A percentile compares a stretch with the other conserved stretches of the same genome.
phyloP scores from a whole-genome alignment of 2,797 vertebrate species.

The Liparis tanakae region DNA sequence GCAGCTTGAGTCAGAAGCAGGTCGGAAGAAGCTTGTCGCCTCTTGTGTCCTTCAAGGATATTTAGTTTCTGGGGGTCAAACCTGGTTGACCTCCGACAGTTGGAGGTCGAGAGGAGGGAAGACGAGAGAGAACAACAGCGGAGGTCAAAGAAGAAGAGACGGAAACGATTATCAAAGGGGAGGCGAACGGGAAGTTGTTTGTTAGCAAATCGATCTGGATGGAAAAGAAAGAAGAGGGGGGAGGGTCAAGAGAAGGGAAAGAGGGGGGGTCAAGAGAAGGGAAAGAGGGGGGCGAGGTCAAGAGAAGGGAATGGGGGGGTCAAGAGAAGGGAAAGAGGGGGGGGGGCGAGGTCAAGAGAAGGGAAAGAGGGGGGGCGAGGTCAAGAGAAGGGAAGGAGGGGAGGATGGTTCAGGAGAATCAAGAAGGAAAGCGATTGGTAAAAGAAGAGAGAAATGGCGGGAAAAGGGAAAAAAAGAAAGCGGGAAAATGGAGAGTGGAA shows the following conservation, averaged over 20 bases:
- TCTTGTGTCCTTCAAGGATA: slow-evolving; percentile 27
- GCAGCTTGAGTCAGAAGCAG: slow-evolving; percentile 16
- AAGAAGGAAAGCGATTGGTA: slow-evolving; percentile 8
- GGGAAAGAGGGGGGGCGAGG: slow-evolving; percentile 13
- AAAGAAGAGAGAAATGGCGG: neutral
- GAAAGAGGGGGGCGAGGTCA: slow-evolving; percentile 20
- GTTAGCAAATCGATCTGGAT: slow-evolving; percentile 31
- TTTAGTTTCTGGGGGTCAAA: slow-evolving; percentile 42
- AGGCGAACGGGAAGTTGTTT: slow-evolving; percentile 40
- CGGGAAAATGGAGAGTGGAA: neutral
- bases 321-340: neutral
- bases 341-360: slow-evolving; percentile 29
- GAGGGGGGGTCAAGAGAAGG: neutral
- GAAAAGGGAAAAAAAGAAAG: neutral
- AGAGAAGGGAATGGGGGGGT: neutral
- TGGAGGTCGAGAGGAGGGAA: neutral
- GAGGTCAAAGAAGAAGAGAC: slow-evolving; percentile 4
- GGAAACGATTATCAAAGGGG: neutral
- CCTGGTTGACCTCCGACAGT: slow-evolving; percentile 21
- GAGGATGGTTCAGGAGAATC: slow-evolving; percentile 18
- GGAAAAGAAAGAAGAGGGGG: slow-evolving; percentile 15
- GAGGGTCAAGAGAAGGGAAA: slow-evolving; percentile 2
- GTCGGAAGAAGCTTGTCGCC: slow-evolving; percentile 20
- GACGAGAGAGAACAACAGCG: neutral
- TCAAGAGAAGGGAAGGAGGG: neutral